Percentiles rank a stretch among this genome's conserved stretches.
Conservation (phyloP, 2,888 invertebrate species). For the Phengaris arion region DNA sequence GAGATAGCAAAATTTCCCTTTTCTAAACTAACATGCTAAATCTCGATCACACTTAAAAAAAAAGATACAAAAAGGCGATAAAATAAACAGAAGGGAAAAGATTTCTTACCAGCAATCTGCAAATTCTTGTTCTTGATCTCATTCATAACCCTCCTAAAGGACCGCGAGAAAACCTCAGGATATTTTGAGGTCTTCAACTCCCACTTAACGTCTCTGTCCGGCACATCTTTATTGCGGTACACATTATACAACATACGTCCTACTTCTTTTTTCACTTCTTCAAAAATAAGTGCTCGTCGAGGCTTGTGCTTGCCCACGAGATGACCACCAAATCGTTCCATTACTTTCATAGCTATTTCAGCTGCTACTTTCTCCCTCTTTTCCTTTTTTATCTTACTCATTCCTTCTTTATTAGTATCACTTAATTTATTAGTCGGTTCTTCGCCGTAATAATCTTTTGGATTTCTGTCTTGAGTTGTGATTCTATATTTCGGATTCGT, state of each 20-base stretch:
- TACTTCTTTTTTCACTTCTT: slow-evolving; percentile 50
- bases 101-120: background rate
- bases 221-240: slow-evolving; percentile 57
- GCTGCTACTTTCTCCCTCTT: slow-evolving; percentile 59
- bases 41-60: background rate
- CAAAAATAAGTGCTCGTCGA: slow-evolving; percentile 45
- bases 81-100: background rate
- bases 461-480: background rate
- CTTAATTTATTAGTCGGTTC: background rate
- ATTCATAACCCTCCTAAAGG: background rate
- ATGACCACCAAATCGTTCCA: slow-evolving; percentile 49
- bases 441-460: background rate
- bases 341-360: slow-evolving; percentile 53
- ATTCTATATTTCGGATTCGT: background rate
- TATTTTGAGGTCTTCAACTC: slow-evolving; percentile 43
- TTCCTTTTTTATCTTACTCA: slow-evolving; percentile 23
- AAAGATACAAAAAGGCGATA: background rate
- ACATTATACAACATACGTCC: slow-evolving; percentile 52
- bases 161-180: background rate
- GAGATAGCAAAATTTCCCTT: background rate
- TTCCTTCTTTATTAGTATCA: slow-evolving; percentile 15
- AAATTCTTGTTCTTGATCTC: background rate
- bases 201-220: slow-evolving; percentile 62
- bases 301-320: slow-evolving; percentile 41
- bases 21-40: background rate